These are phyloP conservation scores for Pleuronectes platessa DNA, from an alignment of 2,113 vertebrate species.

Conservation along the genomic window DNA sequence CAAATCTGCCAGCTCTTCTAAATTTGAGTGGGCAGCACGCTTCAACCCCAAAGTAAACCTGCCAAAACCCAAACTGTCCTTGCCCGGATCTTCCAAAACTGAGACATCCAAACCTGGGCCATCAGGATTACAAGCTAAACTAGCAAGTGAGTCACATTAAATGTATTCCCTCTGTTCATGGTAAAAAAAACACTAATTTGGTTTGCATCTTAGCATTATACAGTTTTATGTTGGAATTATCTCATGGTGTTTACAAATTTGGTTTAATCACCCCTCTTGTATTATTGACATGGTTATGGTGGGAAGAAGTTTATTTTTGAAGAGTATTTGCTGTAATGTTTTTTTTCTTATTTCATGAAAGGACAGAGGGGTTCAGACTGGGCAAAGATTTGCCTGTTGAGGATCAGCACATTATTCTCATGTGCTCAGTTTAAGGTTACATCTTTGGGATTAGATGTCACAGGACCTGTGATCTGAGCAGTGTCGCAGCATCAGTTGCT, in stretches of 20 bases:
- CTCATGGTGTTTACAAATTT: background rate
- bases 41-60: constrained; percentile 99
- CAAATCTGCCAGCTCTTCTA: constrained; percentile 95
- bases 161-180: background rate
- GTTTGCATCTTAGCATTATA: background rate
- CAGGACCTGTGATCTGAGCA: constrained; percentile 27
- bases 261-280: background rate
- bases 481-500: constrained; percentile 35
- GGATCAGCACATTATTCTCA: constrained; percentile 14
- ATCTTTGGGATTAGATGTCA: constrained; percentile 56
- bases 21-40: constrained; percentile 98
- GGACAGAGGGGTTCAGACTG: constrained; percentile 1
- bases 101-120: constrained; percentile 99
- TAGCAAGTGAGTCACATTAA: constrained; percentile 92
- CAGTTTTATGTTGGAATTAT: background rate
- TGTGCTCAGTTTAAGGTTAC: constrained; percentile 30
- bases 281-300: background rate
- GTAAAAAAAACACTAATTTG: background rate
- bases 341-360: background rate
- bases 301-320: background rate
- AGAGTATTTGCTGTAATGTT: background rate
- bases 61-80: constrained; percentile 99
- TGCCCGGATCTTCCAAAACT: constrained; percentile 96
- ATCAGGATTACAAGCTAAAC: constrained; percentile 98
- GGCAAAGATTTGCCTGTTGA: constrained; percentile 7